Conservation (phyloP, 2,113 vertebrate genomes). For the Labeo catla region DNA sequence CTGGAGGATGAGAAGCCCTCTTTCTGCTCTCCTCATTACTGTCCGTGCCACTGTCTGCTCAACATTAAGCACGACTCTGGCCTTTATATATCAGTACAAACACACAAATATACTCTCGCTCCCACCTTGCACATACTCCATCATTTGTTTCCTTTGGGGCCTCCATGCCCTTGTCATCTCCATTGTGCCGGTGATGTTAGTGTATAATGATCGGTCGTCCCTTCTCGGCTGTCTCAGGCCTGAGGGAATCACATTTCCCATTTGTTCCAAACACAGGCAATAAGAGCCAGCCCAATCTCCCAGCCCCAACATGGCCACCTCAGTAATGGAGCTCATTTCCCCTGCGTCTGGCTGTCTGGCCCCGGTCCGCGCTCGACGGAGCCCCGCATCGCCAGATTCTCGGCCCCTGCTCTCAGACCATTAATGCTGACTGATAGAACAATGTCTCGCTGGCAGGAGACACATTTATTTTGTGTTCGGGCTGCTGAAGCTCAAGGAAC, state of each 20-base stretch:
- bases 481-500: constrained; percentile 8
- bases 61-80: constrained; percentile 15
- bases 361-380: background rate
- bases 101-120: constrained; percentile 40
- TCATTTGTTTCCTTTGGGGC: constrained; percentile 51
- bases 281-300: constrained; percentile 36
- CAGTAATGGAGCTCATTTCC: constrained; percentile 56
- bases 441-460: constrained; percentile 11
- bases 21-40: constrained; percentile 42
- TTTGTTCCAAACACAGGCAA: constrained; percentile 48
- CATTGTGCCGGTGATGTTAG: constrained; percentile 45
- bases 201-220: constrained; percentile 43
- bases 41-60: background rate
- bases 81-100: constrained; percentile 20
- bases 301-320: constrained; percentile 29
- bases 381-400: constrained; percentile 7
- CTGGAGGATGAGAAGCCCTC: constrained; percentile 27
- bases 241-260: constrained; percentile 42
- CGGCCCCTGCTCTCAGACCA: constrained; percentile 12
- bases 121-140: constrained; percentile 37
- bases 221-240: constrained; percentile 29
- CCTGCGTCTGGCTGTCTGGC: constrained; percentile 34
- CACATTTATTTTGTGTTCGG: constrained; percentile 15
- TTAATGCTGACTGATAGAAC: constrained; percentile 43
- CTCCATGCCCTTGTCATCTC: constrained; percentile 47